Evolutionary conservation across 2,797 vertebrate genomes (phyloP).

Genomic region (Sebastolobus alascanus): DNA sequence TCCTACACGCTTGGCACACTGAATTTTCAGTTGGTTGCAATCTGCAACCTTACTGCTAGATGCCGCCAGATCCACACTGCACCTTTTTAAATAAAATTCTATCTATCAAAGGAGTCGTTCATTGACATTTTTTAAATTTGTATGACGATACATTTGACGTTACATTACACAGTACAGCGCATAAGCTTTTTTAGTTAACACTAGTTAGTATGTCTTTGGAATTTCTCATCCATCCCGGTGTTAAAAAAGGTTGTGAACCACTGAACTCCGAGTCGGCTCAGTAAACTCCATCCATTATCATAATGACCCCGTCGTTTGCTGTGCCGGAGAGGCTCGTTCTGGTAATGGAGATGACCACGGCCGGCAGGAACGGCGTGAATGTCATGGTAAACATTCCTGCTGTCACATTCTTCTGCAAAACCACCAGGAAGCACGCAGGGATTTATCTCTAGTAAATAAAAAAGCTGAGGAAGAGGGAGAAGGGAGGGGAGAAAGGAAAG

Average conservation of each 20-base stretch:
- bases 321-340: constrained; percentile 36
- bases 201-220: constrained; percentile 55
- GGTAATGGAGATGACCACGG: constrained; percentile 55
- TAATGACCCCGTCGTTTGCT: constrained; percentile 58
- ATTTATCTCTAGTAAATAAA: constrained; percentile 65
- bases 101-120: background rate
- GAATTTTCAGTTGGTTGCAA: background rate
- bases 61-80: rapidly evolving
- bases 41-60: background rate
- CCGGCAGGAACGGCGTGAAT: constrained; percentile 58
- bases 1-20: no score
- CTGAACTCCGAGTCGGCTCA: constrained; percentile 56
- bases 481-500: constrained; percentile 25
- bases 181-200: constrained; percentile 14
- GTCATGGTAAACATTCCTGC: constrained; percentile 69
- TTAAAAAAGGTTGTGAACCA: constrained; percentile 65
- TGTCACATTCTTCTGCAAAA: constrained; percentile 69
- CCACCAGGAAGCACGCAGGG: constrained; percentile 43
- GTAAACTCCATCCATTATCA: constrained; percentile 69
- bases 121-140: background rate
- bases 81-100: background rate
- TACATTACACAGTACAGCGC: background rate
- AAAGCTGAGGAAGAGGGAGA: constrained; percentile 38
- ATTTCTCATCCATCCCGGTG: constrained; percentile 48
- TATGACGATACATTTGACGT: constrained; percentile 2